Percentiles rank a stretch among this genome's conserved stretches.
These are phyloP conservation scores for Labia minor DNA, from an alignment of 2,888 invertebrate genomes.

Conservation along the genomic window DNA sequence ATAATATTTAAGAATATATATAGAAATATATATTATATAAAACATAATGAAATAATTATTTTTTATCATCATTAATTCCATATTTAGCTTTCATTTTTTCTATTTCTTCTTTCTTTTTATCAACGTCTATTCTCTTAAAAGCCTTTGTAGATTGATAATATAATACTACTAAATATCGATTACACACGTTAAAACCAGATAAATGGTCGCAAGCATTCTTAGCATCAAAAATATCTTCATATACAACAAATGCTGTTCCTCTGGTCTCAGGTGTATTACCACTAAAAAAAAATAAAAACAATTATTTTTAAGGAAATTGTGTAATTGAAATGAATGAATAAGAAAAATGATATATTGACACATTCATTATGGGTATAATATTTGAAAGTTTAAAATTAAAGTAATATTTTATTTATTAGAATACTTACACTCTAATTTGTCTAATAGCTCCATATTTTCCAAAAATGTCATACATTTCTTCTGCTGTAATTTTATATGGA, in stretches of 20 bases:
- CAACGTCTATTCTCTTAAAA: conserved; percentile 88
- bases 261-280: conserved; percentile 96
- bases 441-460: conserved; percentile 99
- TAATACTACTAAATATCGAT: conserved; percentile 94
- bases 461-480: conserved; percentile 99
- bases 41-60: conserved; percentile 27
- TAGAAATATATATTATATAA: background rate
- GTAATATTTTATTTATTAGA: no score
- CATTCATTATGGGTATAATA: background rate
- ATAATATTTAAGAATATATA: background rate
- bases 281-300: conserved; percentile 42
- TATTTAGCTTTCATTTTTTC: conserved; percentile 93
- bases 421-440: conserved; percentile 90
- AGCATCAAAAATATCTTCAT: conserved; percentile 99
- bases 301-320: background rate
- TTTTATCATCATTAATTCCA: conserved; percentile 54
- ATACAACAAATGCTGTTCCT: conserved; percentile 98
- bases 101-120: conserved; percentile 91
- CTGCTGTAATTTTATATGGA: conserved; percentile 97
- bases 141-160: conserved; percentile 93
- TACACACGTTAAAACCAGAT: conserved; percentile 98
- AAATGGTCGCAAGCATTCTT: conserved; percentile 99
- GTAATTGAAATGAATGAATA: background rate
- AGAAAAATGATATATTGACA: background rate
- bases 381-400: no score